Evolutionary conservation across 2,113 vertebrate genomes (phyloP), one percentile per base, ranked within the genome.

Genomic region (Datnioides undecimradiatus): DNA sequence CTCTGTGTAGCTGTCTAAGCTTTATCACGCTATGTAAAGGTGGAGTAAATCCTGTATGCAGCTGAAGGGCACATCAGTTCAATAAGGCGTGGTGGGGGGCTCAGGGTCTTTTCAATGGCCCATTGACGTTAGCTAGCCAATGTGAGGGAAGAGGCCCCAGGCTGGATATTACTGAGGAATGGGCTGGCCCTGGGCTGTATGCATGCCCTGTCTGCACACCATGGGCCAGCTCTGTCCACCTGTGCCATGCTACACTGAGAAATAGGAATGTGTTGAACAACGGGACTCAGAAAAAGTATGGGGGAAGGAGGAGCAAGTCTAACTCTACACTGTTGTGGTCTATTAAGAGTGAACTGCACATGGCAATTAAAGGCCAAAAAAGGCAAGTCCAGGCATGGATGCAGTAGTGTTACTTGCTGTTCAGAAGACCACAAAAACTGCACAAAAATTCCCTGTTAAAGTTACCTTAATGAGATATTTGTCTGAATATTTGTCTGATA

Each of bases 221-320:
- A 81, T 62, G 8, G 78, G 64, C 82, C 68, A 41, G 43, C 62
- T 82, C 86, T 83, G 88, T 90, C 91, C 93, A 95, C 93, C 94
- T 95, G 93, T 93, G 90, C 90, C 89, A 94, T 92, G 92, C 91
- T 92, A 92, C 88, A 92, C 73, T 92, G 93, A 90, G 72, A 82
- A 92, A 88, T 58, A 93, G 94, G 94, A 95, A 95, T 95, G 92
- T 79, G 77, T 76, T 75, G 66, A 90, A 92, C 84, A 92, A 87
- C 73, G 17, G 68, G 64, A 85, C 78, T 79, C 51, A 64, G 70
- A 52, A 66, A 60, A 51, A 74, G 23, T 41, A 84, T 76, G 69
- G 67, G 79, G 86, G 34, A 49, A 73, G 55, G 69, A 55, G 57
- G 36, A 34, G 60, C 5, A 12, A 63, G 27, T 67, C 54, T 25